These are phyloP conservation scores for Aphis gossypii DNA, from an alignment of 1,140 invertebrate genomes.

Conservation along the genomic window DNA sequence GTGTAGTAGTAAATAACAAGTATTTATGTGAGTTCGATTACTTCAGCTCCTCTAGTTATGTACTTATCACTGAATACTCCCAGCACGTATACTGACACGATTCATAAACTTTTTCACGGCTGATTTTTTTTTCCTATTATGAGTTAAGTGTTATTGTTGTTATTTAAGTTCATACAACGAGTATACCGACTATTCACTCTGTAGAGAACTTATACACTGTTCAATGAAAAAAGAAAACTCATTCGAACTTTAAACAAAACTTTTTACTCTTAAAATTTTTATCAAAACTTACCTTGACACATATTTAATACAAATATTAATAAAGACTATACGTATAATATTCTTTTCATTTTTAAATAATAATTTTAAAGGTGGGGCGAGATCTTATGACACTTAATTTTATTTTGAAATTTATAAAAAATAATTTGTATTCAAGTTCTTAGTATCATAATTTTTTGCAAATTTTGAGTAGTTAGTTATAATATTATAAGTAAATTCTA, in stretches of 20 bases:
- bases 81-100: neutral
- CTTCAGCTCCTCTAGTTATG: neutral
- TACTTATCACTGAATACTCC: neutral
- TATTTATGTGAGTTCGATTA: neutral
- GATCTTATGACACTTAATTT: neutral
- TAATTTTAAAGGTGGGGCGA: neutral
- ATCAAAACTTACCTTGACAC: neutral
- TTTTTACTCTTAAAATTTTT: no score
- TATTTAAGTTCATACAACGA: neutral
- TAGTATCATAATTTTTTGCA: neutral
- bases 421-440: neutral
- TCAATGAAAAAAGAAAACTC: no score
- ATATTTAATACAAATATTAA: neutral
- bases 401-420: neutral
- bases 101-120: neutral
- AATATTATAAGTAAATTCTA: neutral
- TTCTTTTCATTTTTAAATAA: neutral
- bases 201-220: no score
- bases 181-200: neutral
- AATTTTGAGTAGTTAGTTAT: neutral
- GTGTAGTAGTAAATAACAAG: neutral
- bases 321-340: neutral
- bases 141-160: neutral
- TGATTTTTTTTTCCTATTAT: neutral
- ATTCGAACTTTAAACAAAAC: no score